Evolutionary conservation across 2,113 vertebrate species (phyloP).

Genomic region (Melanerpes aurifrons): DNA sequence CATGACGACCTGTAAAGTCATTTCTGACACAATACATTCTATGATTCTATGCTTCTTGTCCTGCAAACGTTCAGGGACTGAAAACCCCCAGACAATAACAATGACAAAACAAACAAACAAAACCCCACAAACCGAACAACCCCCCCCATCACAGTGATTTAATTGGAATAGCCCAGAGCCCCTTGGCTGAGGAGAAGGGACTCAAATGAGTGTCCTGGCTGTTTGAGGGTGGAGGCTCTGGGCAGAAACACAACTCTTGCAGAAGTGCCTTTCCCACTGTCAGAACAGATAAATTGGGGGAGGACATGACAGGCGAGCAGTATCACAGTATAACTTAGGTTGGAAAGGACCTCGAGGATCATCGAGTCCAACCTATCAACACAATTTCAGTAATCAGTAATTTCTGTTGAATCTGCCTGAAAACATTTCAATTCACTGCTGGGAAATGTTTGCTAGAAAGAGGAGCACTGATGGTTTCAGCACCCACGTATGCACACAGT

Average conservation of each 20-base stretch:
- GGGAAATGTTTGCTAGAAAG: not conserved
- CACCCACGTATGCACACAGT: fast-evolving
- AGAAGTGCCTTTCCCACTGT: not conserved
- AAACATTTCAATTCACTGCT: not conserved
- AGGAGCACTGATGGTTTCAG: not conserved
- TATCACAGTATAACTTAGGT: too few species aligned
- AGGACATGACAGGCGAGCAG: not conserved
- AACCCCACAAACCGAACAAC: not conserved
- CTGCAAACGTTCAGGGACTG: not conserved
- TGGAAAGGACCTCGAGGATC: too few species aligned
- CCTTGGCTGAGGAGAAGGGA: not conserved
- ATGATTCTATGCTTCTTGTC: not conserved
- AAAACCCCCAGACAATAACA: not conserved
- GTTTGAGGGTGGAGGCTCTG: not conserved
- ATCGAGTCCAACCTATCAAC: too few species aligned
- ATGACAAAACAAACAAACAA: not conserved
- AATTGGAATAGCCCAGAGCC: not conserved
- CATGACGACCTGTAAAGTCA: too few species aligned
- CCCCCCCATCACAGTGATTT: not conserved
- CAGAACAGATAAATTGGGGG: not conserved
- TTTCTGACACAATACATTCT: too few species aligned
- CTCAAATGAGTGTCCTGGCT: not conserved
- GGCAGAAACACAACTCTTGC: not conserved
- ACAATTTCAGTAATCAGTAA: too few species aligned
- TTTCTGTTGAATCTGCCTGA: not conserved